Evolutionary conservation across 2,113 vertebrate species (phyloP), one percentile per base, ranked within the genome.

Genomic region (Xyrauchen texanus): DNA sequence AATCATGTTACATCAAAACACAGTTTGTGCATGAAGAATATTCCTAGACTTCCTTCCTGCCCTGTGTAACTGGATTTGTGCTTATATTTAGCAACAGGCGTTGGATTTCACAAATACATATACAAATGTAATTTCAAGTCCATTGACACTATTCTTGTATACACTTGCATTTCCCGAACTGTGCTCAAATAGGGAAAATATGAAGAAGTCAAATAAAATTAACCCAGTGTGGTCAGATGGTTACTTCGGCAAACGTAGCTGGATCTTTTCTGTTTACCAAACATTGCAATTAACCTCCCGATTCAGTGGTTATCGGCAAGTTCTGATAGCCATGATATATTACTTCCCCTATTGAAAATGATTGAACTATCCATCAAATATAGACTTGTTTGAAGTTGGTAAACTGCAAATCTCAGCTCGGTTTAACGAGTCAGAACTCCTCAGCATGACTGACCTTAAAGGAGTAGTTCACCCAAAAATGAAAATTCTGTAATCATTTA

Each of bases 301-400:
- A 79, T 76, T 79, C 52, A 69, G 84, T 68, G 69, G 71, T 78
- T 76, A 88, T 86, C 85, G 79, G 78, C 85, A 68, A 80, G 79
- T 81, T 68, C 68, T 21, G 73, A 84, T 83, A 83, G 51, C 72
- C 73, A 75, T 69, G 88, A 86, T 87, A 45, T 72, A 83, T 89
- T 85, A 82, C 57, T 68, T 84, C 63, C 79, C 75, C 72, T 75
- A 16, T 15, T 68, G 49, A 82, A 84, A 88, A 87, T 82, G 82
- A 84, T 79, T 71, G 12, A 76, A 64, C 83, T 83, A 87, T 88
- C 86, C 80, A 88, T 89, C 86, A 89, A 84, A 85, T 80, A 75
- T 78, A 83, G 84, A 88, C 85, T 83, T 84, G 81, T 83, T 79
- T 81, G 73, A 83, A 81, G 71, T 81, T 85, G 88, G 86, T 83